phyloP scores from a whole-genome alignment of 2,113 vertebrate species.

The Xiphophorus maculatus region DNA sequence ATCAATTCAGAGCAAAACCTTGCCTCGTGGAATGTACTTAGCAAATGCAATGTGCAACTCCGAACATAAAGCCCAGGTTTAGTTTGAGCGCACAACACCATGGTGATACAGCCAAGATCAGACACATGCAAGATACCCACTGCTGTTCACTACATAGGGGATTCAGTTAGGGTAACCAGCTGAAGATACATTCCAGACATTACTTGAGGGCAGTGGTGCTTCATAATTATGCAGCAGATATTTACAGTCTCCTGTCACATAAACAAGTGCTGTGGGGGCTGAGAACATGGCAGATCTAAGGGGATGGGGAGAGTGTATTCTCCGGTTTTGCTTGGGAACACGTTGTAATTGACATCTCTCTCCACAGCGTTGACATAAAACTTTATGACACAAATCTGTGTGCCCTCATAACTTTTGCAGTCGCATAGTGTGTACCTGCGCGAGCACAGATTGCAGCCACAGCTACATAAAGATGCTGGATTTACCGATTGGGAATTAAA shows the following conservation, averaged over 20 bases:
- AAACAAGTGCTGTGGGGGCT: not conserved
- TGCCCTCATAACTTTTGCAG: not conserved
- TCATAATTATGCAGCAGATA: not conserved
- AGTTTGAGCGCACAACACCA: no score
- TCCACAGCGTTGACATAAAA: not conserved
- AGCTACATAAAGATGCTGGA: not conserved
- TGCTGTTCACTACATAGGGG: not conserved
- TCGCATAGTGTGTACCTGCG: not conserved
- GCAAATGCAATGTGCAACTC: no score
- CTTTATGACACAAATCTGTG: slow-evolving; percentile 2
- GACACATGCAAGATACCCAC: no score
- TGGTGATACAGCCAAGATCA: no score
- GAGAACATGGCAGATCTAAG: not conserved
- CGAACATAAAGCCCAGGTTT: no score
- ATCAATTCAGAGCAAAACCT: no score
- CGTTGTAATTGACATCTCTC: not conserved
- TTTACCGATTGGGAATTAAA: not conserved
- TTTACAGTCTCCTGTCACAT: not conserved
- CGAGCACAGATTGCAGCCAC: not conserved
- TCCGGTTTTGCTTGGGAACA: slow-evolving; percentile 2
- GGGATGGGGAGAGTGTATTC: not conserved
- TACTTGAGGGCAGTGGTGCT: not conserved
- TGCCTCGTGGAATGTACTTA: no score
- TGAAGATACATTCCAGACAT: not conserved
- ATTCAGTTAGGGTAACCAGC: not conserved